Percentiles rank a stretch among this genome's conserved stretches.
phyloP scores from a whole-genome alignment of 2,797 vertebrate species.

The Sebastes itinus region DNA sequence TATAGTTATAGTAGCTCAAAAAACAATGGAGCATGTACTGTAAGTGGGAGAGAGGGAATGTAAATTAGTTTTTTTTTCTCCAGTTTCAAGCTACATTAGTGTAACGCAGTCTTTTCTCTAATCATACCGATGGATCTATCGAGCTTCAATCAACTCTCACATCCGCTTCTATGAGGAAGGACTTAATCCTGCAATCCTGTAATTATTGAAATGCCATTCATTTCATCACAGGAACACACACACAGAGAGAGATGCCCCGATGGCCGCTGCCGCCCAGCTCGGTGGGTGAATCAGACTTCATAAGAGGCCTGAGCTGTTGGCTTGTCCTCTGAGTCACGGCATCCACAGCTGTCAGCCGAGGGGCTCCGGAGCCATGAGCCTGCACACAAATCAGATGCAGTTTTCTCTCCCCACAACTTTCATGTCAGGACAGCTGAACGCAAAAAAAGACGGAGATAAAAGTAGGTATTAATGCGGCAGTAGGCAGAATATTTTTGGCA shows the following conservation, averaged over 20 bases:
- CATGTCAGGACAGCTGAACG: slow-evolving; percentile 8
- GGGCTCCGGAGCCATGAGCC: slow-evolving; percentile 7
- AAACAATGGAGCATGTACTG: neutral
- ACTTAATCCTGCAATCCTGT: slow-evolving; percentile 23
- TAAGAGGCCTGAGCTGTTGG: slow-evolving; percentile 16
- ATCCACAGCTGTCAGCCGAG: slow-evolving; percentile 41
- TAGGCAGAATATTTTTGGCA: too few relatives aligned
- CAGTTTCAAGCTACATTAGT: neutral
- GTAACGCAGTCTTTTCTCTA: neutral
- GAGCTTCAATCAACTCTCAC: slow-evolving; percentile 4
- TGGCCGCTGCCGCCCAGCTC: neutral
- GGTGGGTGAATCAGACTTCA: slow-evolving; percentile 28
- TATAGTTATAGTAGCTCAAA: neutral
- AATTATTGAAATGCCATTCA: slow-evolving; percentile 25
- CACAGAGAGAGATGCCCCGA: neutral
- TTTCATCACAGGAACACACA: slow-evolving; percentile 18
- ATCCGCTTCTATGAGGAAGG: neutral
- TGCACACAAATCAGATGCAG: slow-evolving; percentile 37
- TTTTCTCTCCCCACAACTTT: neutral
- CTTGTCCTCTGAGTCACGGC: slow-evolving; percentile 48
- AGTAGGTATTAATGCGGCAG: neutral
- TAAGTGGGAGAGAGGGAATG: too few relatives aligned
- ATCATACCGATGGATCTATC: slow-evolving; percentile 7
- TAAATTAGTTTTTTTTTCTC: neutral
- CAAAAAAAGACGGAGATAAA: slow-evolving; percentile 9